Percentiles rank a stretch among this genome's conserved stretches.
Evolutionary conservation across 2,113 vertebrate genomes (phyloP).

Genomic region (Martes martes): DNA sequence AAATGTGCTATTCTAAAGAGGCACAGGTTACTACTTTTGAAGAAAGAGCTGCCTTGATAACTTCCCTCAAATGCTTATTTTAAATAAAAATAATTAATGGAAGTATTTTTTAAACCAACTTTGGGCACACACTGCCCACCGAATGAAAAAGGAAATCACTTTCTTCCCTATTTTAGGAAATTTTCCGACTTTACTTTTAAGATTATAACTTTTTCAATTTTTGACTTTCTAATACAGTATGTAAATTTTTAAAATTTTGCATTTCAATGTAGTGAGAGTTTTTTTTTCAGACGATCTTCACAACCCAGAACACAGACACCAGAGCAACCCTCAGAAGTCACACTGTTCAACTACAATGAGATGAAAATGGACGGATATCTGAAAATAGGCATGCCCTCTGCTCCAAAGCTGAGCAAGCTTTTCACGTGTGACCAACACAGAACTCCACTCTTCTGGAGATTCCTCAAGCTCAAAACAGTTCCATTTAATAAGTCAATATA

Average conservation of each 20-base stretch:
- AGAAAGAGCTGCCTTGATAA: slow-evolving; percentile 21
- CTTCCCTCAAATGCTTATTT: slow-evolving; percentile 37
- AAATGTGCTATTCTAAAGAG: background rate
- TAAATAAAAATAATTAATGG: slow-evolving; percentile 40
- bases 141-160: slow-evolving; percentile 6
- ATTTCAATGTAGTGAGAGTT: background rate
- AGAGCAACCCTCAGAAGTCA: slow-evolving; percentile 47
- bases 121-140: background rate
- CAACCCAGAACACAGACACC: slow-evolving; percentile 17
- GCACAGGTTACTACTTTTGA: slow-evolving; percentile 7
- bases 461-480: slow-evolving; percentile 44
- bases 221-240: background rate
- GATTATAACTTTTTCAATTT: background rate
- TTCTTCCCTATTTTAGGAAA: background rate
- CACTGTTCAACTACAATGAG: background rate
- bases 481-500: slow-evolving; percentile 46
- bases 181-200: slow-evolving; percentile 23
- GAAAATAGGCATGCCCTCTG: background rate
- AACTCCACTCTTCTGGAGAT: background rate
- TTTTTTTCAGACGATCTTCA: slow-evolving; percentile 44
- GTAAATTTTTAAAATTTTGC: background rate
- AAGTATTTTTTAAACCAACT: background rate
- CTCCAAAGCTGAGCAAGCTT: background rate
- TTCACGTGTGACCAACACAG: background rate
- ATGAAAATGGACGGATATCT: slow-evolving; percentile 35